phyloP scores from a whole-genome alignment of 2,113 vertebrate species.

The Corythornis madagascariensis region DNA sequence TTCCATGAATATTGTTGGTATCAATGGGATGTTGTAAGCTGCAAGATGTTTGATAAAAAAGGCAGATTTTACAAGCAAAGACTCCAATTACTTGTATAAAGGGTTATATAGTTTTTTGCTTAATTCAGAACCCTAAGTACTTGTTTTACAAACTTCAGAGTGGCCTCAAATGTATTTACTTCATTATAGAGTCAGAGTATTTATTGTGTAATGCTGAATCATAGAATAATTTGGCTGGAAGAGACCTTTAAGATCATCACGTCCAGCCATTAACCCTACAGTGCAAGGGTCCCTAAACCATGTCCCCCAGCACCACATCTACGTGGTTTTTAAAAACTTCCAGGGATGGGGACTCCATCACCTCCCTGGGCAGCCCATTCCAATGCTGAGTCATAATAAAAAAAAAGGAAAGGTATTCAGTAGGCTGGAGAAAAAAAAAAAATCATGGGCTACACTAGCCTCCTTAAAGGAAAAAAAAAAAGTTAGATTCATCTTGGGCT shows the following conservation, averaged over 20 bases:
- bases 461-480: neutral
- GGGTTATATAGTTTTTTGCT: neutral
- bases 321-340: too few relatives aligned
- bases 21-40: neutral
- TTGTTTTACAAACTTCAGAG: constrained; percentile 41
- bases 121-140: neutral
- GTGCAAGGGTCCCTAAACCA: too few relatives aligned
- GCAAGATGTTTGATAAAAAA: constrained; percentile 3
- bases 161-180: constrained; percentile 21
- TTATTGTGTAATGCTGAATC: constrained; percentile 44
- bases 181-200: neutral
- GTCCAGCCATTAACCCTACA: too few relatives aligned
- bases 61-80: constrained; percentile 26
- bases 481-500: neutral
- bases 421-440: neutral
- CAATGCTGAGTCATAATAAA: constrained; percentile 36
- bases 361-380: too few relatives aligned
- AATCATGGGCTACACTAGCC: neutral
- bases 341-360: too few relatives aligned
- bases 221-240: neutral
- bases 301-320: too few relatives aligned
- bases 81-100: neutral
- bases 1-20: neutral
- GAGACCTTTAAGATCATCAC: too few relatives aligned
- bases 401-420: neutral